These are phyloP conservation scores for Lacerta bilineata DNA, from an alignment of 2,797 vertebrate species.

Conservation along the genomic window DNA sequence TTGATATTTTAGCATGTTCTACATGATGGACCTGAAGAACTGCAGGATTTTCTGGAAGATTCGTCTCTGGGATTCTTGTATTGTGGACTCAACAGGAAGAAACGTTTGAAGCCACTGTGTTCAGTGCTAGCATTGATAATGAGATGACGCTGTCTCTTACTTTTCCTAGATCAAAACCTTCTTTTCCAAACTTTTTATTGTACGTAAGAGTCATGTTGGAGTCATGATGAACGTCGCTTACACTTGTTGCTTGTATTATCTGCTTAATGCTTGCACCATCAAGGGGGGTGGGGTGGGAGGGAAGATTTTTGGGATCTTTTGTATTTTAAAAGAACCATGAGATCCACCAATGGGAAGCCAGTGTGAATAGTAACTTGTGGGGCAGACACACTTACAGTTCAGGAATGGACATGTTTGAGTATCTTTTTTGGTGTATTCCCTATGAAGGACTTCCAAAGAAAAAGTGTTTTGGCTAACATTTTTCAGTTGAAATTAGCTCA, in stretches of 20 bases:
- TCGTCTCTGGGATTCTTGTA: neutral
- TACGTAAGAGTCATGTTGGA: neutral
- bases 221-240: neutral
- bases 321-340: neutral
- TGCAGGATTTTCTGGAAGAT: conserved; percentile 13
- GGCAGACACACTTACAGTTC: neutral
- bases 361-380: neutral
- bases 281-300: neutral
- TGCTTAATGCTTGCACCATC: neutral
- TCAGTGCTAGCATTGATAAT: neutral
- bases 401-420: neutral
- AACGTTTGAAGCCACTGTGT: accelerated
- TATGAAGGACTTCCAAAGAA: neutral
- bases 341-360: neutral
- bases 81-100: accelerated
- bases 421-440: neutral
- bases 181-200: neutral
- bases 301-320: neutral
- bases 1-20: neutral
- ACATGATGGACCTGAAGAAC: neutral
- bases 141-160: neutral
- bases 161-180: neutral
- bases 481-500: neutral
- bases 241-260: neutral
- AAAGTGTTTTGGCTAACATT: accelerated